Conservation (phyloP, 2,888 invertebrate species). For the Eupithecia subfuscata region DNA sequence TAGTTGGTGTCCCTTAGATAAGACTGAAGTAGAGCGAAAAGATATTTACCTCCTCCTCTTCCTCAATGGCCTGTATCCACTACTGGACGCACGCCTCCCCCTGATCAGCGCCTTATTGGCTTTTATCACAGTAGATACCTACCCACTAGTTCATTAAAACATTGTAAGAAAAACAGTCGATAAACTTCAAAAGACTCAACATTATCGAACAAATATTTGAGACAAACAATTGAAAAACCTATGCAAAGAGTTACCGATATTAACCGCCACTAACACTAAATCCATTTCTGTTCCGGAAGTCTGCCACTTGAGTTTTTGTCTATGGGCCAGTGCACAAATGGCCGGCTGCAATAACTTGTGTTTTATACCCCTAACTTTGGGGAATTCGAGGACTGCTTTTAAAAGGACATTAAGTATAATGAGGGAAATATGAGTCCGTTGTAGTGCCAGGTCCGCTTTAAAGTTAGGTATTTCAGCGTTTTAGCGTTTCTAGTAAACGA, state of each 20-base stretch:
- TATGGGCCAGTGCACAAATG: constrained; percentile 34
- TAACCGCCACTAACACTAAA: neutral
- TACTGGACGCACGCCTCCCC: no score
- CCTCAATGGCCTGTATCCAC: no score
- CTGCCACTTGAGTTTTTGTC: neutral
- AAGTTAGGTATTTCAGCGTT: constrained; percentile 8
- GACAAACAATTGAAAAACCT: neutral
- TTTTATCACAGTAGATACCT: no score
- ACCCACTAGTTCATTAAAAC: no score
- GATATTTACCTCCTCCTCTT: no score
- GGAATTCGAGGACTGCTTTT: constrained; percentile 23
- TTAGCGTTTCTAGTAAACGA: neutral
- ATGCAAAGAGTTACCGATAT: neutral
- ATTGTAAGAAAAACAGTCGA: no score
- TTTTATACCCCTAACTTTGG: constrained; percentile 37
- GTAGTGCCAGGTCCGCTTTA: constrained; percentile 12
- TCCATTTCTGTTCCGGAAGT: constrained; percentile 12
- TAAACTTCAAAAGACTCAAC: neutral
- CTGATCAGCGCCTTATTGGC: no score
- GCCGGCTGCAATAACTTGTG: constrained; percentile 40
- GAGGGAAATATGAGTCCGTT: constrained; percentile 21
- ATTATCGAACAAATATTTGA: neutral
- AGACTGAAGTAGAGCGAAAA: constrained; percentile 2
- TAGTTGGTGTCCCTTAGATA: constrained; percentile 4
- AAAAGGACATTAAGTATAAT: constrained; percentile 21